A percentile compares a stretch with the other conserved stretches of the same genome.
Evolutionary conservation across 1,140 invertebrate species (phyloP).

Genomic region (Brachionus koreanus): DNA sequence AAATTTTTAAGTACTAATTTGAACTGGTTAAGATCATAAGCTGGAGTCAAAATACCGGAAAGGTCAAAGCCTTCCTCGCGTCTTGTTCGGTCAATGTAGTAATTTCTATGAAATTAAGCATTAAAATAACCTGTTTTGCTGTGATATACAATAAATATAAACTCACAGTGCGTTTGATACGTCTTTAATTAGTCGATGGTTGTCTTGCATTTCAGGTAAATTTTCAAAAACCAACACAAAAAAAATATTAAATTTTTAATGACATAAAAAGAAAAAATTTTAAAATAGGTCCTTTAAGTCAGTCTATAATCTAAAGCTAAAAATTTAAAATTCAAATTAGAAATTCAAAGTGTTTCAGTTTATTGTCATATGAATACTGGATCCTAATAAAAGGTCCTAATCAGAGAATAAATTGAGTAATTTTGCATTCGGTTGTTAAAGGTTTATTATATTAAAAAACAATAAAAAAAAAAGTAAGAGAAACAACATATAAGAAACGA

Average conservation of each 20-base stretch:
- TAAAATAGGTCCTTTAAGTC: not conserved
- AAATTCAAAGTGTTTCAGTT: not conserved
- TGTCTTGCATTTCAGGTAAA: constrained; percentile 27
- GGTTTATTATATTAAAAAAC: constrained; percentile 36
- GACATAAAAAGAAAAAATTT: not conserved
- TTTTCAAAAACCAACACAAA: not conserved
- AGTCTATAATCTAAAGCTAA: not conserved
- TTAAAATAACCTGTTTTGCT: not conserved
- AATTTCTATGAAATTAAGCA: not conserved
- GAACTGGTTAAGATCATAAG: constrained; percentile 28
- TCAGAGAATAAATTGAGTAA: constrained; percentile 24
- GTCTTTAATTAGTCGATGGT: constrained; percentile 40
- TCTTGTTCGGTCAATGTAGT: constrained; percentile 33
- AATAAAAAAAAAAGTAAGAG: constrained; percentile 25
- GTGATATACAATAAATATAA: not conserved
- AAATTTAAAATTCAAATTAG: constrained; percentile 28
- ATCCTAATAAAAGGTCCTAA: not conserved
- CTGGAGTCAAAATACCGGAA: not conserved
- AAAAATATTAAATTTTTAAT: not conserved
- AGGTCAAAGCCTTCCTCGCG: constrained; percentile 27
- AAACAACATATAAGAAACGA: not conserved
- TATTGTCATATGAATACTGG: not conserved
- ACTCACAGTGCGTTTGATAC: constrained; percentile 41
- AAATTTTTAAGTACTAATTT: not conserved
- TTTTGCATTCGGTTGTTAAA: constrained; percentile 39